Conservation (phyloP, 2,113 vertebrate genomes). For the Ptychochromis oligacanthus region DNA sequence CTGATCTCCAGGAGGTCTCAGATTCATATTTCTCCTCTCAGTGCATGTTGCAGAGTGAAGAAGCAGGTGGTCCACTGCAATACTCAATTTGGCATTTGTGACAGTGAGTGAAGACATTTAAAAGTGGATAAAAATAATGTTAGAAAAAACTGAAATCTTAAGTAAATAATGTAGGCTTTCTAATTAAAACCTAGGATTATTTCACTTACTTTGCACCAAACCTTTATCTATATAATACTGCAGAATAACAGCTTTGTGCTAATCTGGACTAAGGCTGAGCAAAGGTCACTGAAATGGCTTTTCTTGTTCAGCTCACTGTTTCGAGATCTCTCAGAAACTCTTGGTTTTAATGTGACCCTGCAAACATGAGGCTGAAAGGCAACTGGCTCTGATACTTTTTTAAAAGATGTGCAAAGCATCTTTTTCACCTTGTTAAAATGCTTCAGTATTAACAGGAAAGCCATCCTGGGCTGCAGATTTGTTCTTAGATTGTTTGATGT, state of each 20-base stretch:
- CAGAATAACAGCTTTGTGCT: conserved; percentile 1
- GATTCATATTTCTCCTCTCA: conserved; percentile 32
- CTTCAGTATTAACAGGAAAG: neutral
- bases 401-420: neutral
- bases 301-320: conserved; percentile 17
- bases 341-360: conserved; percentile 33
- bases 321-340: conserved; percentile 10
- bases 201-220: neutral
- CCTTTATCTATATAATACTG: neutral
- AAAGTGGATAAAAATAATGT: neutral
- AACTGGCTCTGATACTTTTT: conserved; percentile 11
- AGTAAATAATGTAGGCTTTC: neutral
- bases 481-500: neutral
- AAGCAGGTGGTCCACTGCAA: conserved; percentile 17
- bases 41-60: conserved; percentile 2
- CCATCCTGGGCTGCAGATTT: neutral
- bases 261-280: conserved; percentile 31
- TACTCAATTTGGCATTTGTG: conserved; percentile 28
- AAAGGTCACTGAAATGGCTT: conserved; percentile 37
- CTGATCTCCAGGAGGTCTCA: conserved; percentile 37
- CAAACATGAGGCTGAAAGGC: conserved; percentile 44
- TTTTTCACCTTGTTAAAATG: conserved; percentile 19
- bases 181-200: neutral
- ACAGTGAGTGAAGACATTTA: neutral
- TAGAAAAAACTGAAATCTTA: neutral